Evolutionary conservation across 2,888 invertebrate genomes (phyloP).

Genomic region (Drosophila cyrtoloma): DNA sequence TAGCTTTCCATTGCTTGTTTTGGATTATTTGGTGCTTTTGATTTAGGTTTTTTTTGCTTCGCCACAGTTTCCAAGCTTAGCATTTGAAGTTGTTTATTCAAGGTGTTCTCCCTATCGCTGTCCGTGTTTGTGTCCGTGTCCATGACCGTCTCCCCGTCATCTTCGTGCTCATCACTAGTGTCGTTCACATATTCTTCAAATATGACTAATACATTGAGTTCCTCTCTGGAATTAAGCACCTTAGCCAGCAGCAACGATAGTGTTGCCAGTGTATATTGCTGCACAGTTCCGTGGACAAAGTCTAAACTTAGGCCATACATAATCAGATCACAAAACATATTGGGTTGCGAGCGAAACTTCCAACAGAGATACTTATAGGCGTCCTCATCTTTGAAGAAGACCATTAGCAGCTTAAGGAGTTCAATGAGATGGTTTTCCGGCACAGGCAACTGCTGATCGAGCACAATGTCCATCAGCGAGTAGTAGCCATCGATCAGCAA

Average conservation of each 20-base stretch:
- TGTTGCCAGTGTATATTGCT: constrained; percentile 62
- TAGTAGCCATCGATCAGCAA: constrained; percentile 60
- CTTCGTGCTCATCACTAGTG: background rate
- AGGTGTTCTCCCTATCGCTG: background rate
- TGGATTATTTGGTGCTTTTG: background rate
- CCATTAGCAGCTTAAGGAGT: constrained; percentile 70
- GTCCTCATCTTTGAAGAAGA: constrained; percentile 74
- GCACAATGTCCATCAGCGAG: constrained; percentile 48
- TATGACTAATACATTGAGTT: constrained; percentile 32
- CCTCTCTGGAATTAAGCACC: constrained; percentile 7
- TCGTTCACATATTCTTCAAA: constrained; percentile 35
- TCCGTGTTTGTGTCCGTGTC: background rate
- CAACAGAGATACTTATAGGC: constrained; percentile 62
- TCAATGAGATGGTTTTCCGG: constrained; percentile 24
- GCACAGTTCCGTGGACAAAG: constrained; percentile 44
- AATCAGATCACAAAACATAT: constrained; percentile 63
- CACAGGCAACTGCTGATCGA: constrained; percentile 11
- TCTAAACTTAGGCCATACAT: constrained; percentile 51
- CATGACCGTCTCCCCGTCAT: background rate
- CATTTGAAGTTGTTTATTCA: constrained; percentile 1
- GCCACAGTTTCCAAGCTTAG: background rate
- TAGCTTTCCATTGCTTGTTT: background rate
- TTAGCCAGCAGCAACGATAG: constrained; percentile 73
- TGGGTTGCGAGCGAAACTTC: constrained; percentile 43
- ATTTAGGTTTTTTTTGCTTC: background rate